phyloP scores from a whole-genome alignment of 2,888 invertebrate genomes.

The Drosophila percnosoma region DNA sequence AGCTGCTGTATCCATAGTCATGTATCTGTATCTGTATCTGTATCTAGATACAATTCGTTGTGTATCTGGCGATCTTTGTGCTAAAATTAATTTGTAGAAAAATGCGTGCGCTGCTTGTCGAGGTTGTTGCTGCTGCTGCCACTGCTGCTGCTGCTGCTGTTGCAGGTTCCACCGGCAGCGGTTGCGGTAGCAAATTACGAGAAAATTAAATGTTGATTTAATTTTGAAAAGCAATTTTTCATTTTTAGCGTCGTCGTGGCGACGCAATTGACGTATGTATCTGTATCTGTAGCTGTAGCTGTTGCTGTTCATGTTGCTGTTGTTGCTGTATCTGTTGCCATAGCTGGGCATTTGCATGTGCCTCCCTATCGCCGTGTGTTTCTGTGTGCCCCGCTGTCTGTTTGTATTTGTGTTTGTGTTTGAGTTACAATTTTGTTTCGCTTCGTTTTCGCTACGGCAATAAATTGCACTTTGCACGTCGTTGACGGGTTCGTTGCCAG shows the following conservation, averaged over 20 bases:
- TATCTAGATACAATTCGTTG: constrained; percentile 73
- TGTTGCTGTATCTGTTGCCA: constrained; percentile 42
- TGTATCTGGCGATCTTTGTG: constrained; percentile 79
- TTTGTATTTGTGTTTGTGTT: constrained; percentile 52
- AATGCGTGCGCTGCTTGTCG: constrained; percentile 75
- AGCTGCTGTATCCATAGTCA: constrained; percentile 44
- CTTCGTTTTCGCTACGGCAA: constrained; percentile 68
- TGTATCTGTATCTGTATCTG: constrained; percentile 50
- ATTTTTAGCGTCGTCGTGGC: constrained; percentile 74
- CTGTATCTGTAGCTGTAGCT: constrained; percentile 60
- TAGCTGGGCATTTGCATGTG: constrained; percentile 73
- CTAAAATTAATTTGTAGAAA: constrained; percentile 81
- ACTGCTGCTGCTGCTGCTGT: background rate
- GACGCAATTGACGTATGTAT: constrained; percentile 70
- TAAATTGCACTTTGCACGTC: constrained; percentile 79
- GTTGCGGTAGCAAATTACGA: constrained; percentile 78
- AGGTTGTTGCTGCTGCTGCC: constrained; percentile 31
- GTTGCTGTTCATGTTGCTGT: constrained; percentile 25
- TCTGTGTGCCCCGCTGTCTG: constrained; percentile 11
- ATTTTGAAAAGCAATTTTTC: constrained; percentile 80
- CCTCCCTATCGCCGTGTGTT: constrained; percentile 10
- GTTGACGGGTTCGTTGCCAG: constrained; percentile 74
- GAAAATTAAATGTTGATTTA: constrained; percentile 80
- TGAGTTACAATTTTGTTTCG: constrained; percentile 78
- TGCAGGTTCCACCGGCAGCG: constrained; percentile 34